A percentile compares a stretch with the other conserved stretches of the same genome.
These are phyloP conservation scores for Petrocephalus microphthalmus DNA, from an alignment of 2,113 vertebrate genomes.

Conservation along the genomic window DNA sequence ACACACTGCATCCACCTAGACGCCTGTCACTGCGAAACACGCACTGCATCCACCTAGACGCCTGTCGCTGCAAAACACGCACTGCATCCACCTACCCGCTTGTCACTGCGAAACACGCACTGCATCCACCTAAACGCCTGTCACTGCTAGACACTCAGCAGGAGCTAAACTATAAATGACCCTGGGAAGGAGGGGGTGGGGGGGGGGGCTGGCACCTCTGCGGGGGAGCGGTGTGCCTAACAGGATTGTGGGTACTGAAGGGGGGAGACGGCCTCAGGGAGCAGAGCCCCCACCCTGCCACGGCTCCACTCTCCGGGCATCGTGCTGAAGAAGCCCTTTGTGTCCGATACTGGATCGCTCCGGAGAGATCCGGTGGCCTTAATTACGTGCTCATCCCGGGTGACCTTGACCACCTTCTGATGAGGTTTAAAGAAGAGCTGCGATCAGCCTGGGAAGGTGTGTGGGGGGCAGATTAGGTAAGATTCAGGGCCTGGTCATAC, in stretches of 20 bases:
- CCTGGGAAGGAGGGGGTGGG: background rate
- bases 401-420: background rate
- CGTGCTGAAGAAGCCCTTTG: constrained; percentile 13
- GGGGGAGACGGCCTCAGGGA: background rate
- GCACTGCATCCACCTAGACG: background rate
- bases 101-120: background rate
- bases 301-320: background rate
- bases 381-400: background rate
- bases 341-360: constrained; percentile 1
- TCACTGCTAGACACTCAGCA: background rate
- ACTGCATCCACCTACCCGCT: background rate
- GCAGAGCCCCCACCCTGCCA: background rate
- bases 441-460: background rate
- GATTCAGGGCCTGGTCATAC: background rate
- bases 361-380: background rate
- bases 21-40: background rate
- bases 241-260: background rate
- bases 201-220: background rate
- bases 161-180: background rate
- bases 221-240: background rate
- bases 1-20: background rate
- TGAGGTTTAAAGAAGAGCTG: background rate
- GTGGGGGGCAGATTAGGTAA: background rate
- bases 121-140: background rate
- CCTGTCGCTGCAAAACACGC: background rate